A percentile compares a stretch with the other conserved stretches of the same genome.
Evolutionary conservation across 2,797 vertebrate genomes (phyloP).

Genomic region (Pseudopleuronectes americanus): DNA sequence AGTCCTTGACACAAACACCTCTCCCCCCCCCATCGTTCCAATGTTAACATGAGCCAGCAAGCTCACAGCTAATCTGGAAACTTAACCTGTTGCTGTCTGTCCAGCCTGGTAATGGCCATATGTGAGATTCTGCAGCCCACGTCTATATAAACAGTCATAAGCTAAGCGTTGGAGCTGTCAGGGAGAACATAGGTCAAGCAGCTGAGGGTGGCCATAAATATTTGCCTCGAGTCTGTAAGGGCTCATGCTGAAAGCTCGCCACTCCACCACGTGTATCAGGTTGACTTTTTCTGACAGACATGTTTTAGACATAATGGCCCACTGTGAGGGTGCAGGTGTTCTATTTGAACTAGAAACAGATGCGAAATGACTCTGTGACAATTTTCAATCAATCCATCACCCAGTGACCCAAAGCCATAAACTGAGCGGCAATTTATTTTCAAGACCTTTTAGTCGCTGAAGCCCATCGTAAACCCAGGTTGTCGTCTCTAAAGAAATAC

Average conservation of each 20-base stretch:
- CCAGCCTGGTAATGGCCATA: conserved; percentile 28
- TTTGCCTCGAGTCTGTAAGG: conserved; percentile 28
- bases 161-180: conserved; percentile 59
- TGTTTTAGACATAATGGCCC: background rate
- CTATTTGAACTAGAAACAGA: background rate
- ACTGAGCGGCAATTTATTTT: background rate
- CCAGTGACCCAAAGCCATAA: too few relatives aligned
- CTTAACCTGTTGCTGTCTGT: conserved; percentile 61
- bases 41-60: conserved; percentile 27
- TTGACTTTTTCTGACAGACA: background rate
- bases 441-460: background rate
- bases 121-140: conserved; percentile 32
- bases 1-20: conserved; percentile 46
- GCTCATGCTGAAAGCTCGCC: conserved; percentile 4
- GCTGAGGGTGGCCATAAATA: conserved; percentile 59
- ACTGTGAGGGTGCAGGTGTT: background rate
- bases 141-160: conserved; percentile 64
- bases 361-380: background rate
- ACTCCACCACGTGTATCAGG: background rate
- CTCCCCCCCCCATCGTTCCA: background rate
- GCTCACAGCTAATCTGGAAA: conserved; percentile 34
- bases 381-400: background rate
- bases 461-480: background rate
- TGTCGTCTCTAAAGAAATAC: too few relatives aligned
- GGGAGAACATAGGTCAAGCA: conserved; percentile 56